phyloP scores from a whole-genome alignment of 2,797 vertebrate species.

The Nyctalus aviator region DNA sequence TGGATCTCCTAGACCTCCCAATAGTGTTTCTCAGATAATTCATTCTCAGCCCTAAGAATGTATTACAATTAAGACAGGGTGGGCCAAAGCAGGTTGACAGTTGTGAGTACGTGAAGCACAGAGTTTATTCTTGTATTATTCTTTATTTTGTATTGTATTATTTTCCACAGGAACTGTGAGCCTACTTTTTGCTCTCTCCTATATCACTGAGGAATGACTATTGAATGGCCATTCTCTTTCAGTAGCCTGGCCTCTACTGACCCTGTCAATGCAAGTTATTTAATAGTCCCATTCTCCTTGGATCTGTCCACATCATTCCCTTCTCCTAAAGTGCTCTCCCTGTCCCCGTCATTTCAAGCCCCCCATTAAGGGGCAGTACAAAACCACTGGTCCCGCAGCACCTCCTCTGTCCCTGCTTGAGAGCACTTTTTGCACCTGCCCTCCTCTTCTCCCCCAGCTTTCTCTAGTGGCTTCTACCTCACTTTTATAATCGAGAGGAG shows the following conservation, averaged over 20 bases:
- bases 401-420: not conserved
- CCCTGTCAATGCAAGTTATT: constrained; percentile 11
- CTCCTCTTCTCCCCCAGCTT: not conserved
- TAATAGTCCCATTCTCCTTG: not conserved
- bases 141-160: not conserved
- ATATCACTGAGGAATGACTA: not conserved
- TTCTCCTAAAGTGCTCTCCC: not conserved
- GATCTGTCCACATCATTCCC: not conserved
- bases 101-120: not conserved
- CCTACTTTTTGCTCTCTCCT: not conserved
- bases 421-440: not conserved
- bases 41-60: not conserved
- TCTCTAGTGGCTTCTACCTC: not conserved
- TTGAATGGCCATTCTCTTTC: constrained; percentile 6
- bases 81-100: not conserved
- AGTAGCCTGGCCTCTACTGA: not conserved
- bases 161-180: not conserved
- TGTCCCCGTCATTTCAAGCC: not conserved
- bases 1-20: not conserved
- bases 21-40: not conserved
- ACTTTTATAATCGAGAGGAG: constrained; percentile 25
- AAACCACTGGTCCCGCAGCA: not conserved
- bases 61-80: not conserved
- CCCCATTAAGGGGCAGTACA: not conserved
- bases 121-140: not conserved